These are phyloP conservation scores for Spinus olivaceus DNA, from an alignment of 2,797 vertebrate genomes.

Conservation along the genomic window DNA sequence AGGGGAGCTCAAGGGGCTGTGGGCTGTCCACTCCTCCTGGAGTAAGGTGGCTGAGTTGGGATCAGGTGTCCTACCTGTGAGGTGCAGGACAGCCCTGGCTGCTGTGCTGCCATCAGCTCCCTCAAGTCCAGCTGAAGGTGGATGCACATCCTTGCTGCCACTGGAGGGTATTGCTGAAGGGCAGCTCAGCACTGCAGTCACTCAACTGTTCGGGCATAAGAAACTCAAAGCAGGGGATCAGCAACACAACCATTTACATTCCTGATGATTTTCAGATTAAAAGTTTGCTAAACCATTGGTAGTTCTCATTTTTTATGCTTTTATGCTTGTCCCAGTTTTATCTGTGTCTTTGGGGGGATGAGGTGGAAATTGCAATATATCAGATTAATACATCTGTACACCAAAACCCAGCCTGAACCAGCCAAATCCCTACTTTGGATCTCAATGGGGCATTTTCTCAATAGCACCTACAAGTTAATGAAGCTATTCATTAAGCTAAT, in stretches of 20 bases:
- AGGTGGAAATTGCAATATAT: not conserved
- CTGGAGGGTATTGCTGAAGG: not conserved
- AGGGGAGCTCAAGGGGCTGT: not conserved
- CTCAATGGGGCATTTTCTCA: not conserved
- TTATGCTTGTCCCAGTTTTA: not conserved
- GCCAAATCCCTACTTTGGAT: not conserved
- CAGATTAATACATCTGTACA: not conserved
- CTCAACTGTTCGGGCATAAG: not conserved
- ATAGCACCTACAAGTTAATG: not conserved
- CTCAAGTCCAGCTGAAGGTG: not conserved
- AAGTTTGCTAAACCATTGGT: not conserved
- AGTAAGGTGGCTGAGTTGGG: no score
- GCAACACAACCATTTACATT: not conserved
- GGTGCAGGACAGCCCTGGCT: not conserved
- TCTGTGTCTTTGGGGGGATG: not conserved
- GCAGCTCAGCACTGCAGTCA: not conserved
- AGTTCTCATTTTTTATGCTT: not conserved
- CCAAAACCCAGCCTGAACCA: not conserved
- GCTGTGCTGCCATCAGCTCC: not conserved
- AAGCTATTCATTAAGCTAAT: not conserved
- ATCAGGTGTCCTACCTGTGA: fast-evolving
- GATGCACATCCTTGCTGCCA: not conserved
- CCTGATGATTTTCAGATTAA: not conserved
- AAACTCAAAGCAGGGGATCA: not conserved
- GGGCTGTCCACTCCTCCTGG: not conserved